A percentile compares a stretch with the other conserved stretches of the same genome.
Evolutionary conservation across 1,140 invertebrate species (phyloP).

Genomic region (Trichogramma pretiosum): DNA sequence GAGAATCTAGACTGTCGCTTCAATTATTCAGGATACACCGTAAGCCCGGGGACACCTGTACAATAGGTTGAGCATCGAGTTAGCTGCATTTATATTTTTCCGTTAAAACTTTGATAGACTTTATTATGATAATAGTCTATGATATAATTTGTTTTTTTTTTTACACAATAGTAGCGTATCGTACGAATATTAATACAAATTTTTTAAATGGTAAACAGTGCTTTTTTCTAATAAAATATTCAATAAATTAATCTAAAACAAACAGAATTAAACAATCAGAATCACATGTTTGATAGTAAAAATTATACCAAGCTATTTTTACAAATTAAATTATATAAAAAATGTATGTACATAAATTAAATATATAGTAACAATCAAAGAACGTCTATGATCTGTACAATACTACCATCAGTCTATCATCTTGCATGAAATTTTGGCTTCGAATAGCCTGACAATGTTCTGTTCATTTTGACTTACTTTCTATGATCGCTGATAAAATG

Average conservation of each 20-base stretch:
- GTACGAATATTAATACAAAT: no score
- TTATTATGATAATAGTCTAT: background rate
- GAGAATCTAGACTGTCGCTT: slow-evolving; percentile 15
- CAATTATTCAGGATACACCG: slow-evolving; percentile 26
- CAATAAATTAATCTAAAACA: background rate
- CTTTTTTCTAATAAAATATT: slow-evolving; percentile 1
- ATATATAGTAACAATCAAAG: background rate
- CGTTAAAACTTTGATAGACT: no score
- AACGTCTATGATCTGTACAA: slow-evolving; percentile 2
- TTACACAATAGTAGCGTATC: background rate
- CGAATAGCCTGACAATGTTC: no score
- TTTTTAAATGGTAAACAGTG: no score
- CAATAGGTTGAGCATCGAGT: slow-evolving; percentile 26
- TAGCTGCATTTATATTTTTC: no score
- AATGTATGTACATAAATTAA: no score
- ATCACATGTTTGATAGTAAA: slow-evolving; percentile 8
- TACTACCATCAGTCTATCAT: slow-evolving; percentile 8
- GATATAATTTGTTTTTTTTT: background rate
- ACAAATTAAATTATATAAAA: no score
- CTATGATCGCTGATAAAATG: no score
- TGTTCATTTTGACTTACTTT: no score
- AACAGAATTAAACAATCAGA: no score
- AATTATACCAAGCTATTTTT: slow-evolving; percentile 12
- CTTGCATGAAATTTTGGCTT: no score
- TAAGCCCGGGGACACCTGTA: slow-evolving; percentile 27